Conservation (phyloP, 2,113 vertebrate species). For the Hepsetus odoe region DNA sequence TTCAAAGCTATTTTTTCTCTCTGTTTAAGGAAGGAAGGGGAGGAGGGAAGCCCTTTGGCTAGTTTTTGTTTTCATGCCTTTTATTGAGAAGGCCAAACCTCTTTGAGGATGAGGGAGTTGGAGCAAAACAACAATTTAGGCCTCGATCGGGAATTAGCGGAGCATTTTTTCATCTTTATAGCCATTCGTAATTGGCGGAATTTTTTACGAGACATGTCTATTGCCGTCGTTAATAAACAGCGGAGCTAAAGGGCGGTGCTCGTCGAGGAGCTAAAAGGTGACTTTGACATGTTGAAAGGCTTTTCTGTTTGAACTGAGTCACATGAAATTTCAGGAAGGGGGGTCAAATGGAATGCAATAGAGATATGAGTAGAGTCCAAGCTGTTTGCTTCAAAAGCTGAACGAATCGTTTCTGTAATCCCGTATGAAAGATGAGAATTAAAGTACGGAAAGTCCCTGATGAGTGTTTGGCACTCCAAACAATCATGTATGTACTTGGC, state of each 20-base stretch:
- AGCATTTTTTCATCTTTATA: conserved; percentile 45
- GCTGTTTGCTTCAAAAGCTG: background rate
- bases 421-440: background rate
- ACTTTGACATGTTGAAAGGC: conserved; percentile 26
- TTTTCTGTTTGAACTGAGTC: conserved; percentile 26
- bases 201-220: too few relatives aligned
- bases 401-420: background rate
- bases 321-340: background rate
- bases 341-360: conserved; percentile 10
- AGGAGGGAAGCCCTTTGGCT: conserved; percentile 52
- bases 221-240: conserved; percentile 7
- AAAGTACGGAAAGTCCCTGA: conserved; percentile 8
- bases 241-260: background rate
- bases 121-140: conserved; percentile 50
- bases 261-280: background rate
- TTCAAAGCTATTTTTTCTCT: conserved; percentile 35
- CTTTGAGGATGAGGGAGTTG: conserved; percentile 35
- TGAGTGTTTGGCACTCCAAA: background rate
- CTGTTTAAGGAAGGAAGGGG: conserved; percentile 38
- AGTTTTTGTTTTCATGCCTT: conserved; percentile 41
- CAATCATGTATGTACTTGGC: background rate
- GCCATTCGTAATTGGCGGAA: background rate
- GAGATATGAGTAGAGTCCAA: background rate
- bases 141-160: conserved; percentile 27
- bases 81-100: conserved; percentile 49